Conservation (phyloP, 2,888 invertebrate species). For the Drosophila prostipennis region DNA sequence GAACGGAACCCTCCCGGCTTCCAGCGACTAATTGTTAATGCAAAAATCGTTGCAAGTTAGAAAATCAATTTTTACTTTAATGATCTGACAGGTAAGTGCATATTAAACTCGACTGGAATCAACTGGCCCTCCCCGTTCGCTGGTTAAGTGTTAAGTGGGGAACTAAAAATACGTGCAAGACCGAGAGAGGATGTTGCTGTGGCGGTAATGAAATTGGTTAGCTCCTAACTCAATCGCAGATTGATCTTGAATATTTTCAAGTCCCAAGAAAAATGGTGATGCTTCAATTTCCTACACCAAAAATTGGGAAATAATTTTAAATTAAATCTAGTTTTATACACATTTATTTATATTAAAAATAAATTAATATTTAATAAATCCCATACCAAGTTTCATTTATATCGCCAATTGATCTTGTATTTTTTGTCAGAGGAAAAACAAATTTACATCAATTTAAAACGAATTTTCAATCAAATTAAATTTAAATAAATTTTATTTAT, state of each 20-base stretch:
- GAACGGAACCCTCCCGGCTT: not conserved
- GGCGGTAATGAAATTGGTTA: constrained; percentile 4
- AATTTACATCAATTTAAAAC: too few relatives aligned
- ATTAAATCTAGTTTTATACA: too few relatives aligned
- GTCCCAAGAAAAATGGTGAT: not conserved
- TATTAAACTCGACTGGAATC: constrained; percentile 54
- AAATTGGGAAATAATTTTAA: too few relatives aligned
- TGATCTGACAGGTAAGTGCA: constrained; percentile 71
- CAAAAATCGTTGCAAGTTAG: constrained; percentile 78
- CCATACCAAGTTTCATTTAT: too few relatives aligned
- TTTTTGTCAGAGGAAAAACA: too few relatives aligned
- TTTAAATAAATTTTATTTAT: too few relatives aligned
- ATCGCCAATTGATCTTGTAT: too few relatives aligned
- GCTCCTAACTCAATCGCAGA: constrained; percentile 1
- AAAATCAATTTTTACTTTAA: constrained; percentile 80
- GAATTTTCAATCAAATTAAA: too few relatives aligned
- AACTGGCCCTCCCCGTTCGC: constrained; percentile 2
- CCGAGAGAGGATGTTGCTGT: not conserved
- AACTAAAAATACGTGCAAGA: constrained; percentile 12
- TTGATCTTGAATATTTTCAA: not conserved
- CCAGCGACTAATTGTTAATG: constrained; percentile 70
- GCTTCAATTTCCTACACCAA: not conserved
- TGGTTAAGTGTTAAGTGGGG: constrained; percentile 28
- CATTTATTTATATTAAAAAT: too few relatives aligned
- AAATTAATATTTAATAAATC: too few relatives aligned